Evolutionary conservation across 2,888 invertebrate species (phyloP), one percentile per base, ranked within the genome.

Genomic region (Drosophila basisetae): DNA sequence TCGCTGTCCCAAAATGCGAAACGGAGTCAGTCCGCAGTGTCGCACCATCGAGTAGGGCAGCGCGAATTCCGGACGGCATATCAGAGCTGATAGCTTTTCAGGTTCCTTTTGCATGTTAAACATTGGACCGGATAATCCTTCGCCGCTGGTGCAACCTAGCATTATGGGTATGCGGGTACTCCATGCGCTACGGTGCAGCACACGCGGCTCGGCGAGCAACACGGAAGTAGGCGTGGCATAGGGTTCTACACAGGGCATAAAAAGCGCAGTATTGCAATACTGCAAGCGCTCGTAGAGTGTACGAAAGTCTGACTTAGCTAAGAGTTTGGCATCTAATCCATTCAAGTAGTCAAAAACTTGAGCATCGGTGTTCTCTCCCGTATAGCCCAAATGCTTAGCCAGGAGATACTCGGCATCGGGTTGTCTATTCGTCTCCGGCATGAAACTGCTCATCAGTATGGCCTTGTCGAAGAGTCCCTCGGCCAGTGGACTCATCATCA

Each of bases 401-500:
- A 93, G 52, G 1, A 89, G 83, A 39, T 82, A 89, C 43, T 65
- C 89, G 73, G 72, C 18, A 6, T 84, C 11, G 4, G 83, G 72
- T 13, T 62, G 6, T 3, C 79, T 79, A 31, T 78, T 83, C 0
- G 76, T 18, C 25, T 84, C 83, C 4, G 70, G 61, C n/a, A 68
- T 59, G 25, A 22, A 75, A 0, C 91, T 91, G 0, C 91, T 89
- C 91, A 92, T 83, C 2, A 93, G 72, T 10, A 93, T 92, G 2
- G 84, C 91, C 68, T 91, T 92, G 43, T 92, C 82, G 43, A 93
- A 93, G 2, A 92, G 89, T 3, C 89, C 91, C 81, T 93, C 93
- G 0, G 94, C 83, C 80, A 92, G 90, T 2, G 94, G 94, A 18
- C 94, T 94, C 13, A 94, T 77, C 72, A 94, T 86, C 37, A 94